phyloP scores from a whole-genome alignment of 2,113 vertebrate species.

The Hydrolagus affinis region DNA sequence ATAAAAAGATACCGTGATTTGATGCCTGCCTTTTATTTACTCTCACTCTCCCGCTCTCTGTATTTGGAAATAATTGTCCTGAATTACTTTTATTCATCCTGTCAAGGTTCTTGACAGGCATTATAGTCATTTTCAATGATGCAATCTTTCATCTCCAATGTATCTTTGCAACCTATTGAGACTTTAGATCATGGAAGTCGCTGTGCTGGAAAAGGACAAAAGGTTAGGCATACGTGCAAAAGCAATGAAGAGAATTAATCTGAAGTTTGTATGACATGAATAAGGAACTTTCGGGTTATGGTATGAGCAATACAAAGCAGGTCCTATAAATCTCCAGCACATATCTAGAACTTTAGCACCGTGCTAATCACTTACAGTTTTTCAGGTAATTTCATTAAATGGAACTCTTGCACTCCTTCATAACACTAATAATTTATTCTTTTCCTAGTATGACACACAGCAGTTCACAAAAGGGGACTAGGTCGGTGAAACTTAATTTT shows the following conservation, averaged over 20 bases:
- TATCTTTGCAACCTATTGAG: conserved; percentile 22
- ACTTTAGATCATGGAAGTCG: conserved; percentile 19
- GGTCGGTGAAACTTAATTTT: neutral
- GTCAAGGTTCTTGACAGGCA: conserved; percentile 25
- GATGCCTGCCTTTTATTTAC: conserved; percentile 27
- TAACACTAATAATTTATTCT: neutral
- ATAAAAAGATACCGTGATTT: conserved; percentile 24
- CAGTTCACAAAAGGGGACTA: neutral
- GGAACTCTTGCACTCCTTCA: neutral
- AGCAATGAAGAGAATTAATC: conserved; percentile 2
- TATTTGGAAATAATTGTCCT: conserved; percentile 22
- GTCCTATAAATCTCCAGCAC: conserved; percentile 17
- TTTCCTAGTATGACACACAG: neutral
- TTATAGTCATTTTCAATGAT: conserved; percentile 32
- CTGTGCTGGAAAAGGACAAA: conserved; percentile 27
- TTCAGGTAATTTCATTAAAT: neutral
- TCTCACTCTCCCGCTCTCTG: neutral
- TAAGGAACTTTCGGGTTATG: conserved; percentile 19
- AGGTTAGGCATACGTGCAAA: conserved; percentile 29
- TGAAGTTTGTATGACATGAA: conserved; percentile 19
- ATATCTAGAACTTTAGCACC: conserved; percentile 9
- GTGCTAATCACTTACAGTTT: conserved; percentile 19
- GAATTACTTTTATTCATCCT: conserved; percentile 28
- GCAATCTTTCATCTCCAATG: conserved; percentile 30
- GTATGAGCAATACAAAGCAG: conserved; percentile 26